Base-by-base conservation (phyloP, 2,113 vertebrate species). In the Phainopepla nitens region DNA sequence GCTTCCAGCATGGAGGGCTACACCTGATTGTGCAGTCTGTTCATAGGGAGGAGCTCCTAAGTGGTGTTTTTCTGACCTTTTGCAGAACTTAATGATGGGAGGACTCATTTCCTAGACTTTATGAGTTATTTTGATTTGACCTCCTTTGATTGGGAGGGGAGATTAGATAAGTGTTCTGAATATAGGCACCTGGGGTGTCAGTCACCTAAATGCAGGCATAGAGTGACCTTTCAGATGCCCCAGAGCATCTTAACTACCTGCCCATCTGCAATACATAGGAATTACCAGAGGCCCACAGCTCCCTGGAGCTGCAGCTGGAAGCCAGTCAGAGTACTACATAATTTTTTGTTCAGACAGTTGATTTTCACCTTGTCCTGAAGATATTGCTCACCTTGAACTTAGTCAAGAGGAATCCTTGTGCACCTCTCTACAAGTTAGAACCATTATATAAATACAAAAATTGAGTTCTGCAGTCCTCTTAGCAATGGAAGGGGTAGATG, bases 401-500 rank as follows among this genome's bases (percentile, higher is more conserved):
- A 25, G 11, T 45, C 20, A 70, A 57, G 22, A 61, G 10, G 22
- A 79, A 62, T 66, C 9, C 11, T 45, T 57, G 24, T 11, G 27
- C 7, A 45, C 5, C 7, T 31, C 47, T 66, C 22, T 68, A 22
- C 7, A 36, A 50, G 39, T 20, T 23, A 78, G 4, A 25, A 49
- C 16, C 3, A 2, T 70, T 25, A 45, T n/a, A 28, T 33, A 85
- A 66, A 62, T 31, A 36, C 2, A 61, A 53, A 77, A 79, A 41
- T 8, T 45, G 19, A 31, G 5, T 54, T 94, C 18, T 85, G 7
- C 9, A 31, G 15, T 57, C 5, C 25, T 58, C 9, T 54, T 53
- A 35, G 11, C 3, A 3, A 50, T 45, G 16, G 17, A 21, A 51
- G 5, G 5, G 1, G 1, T 13, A 31, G 11, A 19, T 22, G 19